Conservation (phyloP, 2,888 invertebrate genomes). For the Chelonus formosanus region DNA sequence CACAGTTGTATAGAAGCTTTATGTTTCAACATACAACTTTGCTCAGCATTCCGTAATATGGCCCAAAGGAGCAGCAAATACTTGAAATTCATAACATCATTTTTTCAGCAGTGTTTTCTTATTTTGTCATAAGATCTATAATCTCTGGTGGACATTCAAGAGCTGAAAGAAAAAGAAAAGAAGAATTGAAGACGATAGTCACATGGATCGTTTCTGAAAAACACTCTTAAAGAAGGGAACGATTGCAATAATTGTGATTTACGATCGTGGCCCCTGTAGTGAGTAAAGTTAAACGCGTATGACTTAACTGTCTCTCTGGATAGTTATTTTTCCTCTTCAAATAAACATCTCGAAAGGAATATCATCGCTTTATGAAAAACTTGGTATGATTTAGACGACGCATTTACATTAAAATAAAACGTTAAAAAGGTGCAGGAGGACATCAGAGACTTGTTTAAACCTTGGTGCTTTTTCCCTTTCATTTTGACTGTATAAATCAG, state of each 20-base stretch:
- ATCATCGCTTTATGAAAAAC: no score
- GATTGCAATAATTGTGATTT: slow-evolving; percentile 60
- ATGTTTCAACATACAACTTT: no score
- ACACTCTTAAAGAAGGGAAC: slow-evolving; percentile 44
- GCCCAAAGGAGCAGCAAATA: neutral
- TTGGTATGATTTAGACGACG: slow-evolving; percentile 6
- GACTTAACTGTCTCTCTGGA: slow-evolving; percentile 20
- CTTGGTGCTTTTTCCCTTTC: slow-evolving; percentile 15
- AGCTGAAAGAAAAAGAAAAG: slow-evolving; percentile 12
- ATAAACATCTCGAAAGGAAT: no score
- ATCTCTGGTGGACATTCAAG: slow-evolving; percentile 30
- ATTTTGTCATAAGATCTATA: slow-evolving; percentile 32
- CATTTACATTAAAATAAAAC: slow-evolving; percentile 18
- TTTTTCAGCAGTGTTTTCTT: slow-evolving; percentile 1
- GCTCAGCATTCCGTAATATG: no score
- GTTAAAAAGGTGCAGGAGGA: neutral
- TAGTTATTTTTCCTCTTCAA: slow-evolving; percentile 15
- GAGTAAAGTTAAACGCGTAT: slow-evolving; percentile 49
- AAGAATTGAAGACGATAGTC: slow-evolving; percentile 16
- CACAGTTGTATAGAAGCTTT: no score
- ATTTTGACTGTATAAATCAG: slow-evolving; percentile 27
- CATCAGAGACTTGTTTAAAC: neutral
- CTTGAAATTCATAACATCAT: slow-evolving; percentile 5
- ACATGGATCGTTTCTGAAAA: slow-evolving; percentile 41
- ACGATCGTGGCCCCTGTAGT: slow-evolving; percentile 45